These are phyloP conservation scores for Brachionus koreanus DNA, from an alignment of 1,140 invertebrate species.

Conservation along the genomic window DNA sequence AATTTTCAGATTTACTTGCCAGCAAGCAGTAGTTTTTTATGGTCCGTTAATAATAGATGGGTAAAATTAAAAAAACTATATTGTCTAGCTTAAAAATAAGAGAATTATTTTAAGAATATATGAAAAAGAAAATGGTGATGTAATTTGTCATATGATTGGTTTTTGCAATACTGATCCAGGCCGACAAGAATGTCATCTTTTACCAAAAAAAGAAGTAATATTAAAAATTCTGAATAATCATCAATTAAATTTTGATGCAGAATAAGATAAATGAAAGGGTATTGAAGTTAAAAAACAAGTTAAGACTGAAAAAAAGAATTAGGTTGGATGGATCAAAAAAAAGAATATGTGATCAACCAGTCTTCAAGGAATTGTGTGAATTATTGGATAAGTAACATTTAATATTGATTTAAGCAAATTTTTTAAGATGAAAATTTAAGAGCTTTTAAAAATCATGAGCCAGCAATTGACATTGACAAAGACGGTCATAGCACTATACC, in stretches of 20 bases:
- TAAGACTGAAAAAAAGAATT: not conserved
- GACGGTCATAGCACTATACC: conserved; percentile 52
- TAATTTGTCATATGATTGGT: conserved; percentile 50
- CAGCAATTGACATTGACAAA: conserved; percentile 51
- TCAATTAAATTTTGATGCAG: too few species aligned
- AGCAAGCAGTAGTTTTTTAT: conserved; percentile 45
- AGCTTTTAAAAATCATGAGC: conserved; percentile 48
- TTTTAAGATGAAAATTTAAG: conserved; percentile 32
- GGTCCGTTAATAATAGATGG: conserved; percentile 49
- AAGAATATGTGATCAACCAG: not conserved
- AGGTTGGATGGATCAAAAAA: not conserved
- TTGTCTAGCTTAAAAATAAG: not conserved
- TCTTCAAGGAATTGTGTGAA: conserved; percentile 46
- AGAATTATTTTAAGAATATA: conserved; percentile 46
- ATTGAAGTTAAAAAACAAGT: not conserved
- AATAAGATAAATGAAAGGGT: too few species aligned
- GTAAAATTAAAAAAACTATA: conserved; percentile 44
- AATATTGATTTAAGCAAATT: not conserved
- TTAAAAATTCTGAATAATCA: not conserved
- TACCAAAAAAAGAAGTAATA: conserved; percentile 43
- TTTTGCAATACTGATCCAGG: conserved; percentile 48
- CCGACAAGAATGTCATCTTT: conserved; percentile 47
- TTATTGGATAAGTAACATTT: conserved; percentile 43
- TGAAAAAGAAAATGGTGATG: conserved; percentile 50
- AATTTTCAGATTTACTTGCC: conserved; percentile 47